Evolutionary conservation across 2,888 invertebrate species (phyloP).

Genomic region (Frankliniella fusca): DNA sequence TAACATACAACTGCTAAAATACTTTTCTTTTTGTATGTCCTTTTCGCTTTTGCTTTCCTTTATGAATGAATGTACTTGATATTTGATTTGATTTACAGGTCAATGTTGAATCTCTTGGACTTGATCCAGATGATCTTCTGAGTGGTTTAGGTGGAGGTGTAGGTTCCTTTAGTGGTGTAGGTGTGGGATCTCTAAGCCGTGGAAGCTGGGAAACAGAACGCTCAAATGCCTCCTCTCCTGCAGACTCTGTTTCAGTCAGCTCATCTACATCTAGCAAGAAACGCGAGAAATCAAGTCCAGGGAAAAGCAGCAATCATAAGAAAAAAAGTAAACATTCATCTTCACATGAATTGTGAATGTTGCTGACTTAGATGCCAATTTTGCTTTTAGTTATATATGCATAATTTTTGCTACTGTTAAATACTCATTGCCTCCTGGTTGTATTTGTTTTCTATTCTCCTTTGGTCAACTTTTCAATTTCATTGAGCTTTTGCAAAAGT

Average conservation of each 20-base stretch:
- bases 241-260: not conserved
- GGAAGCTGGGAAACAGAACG: constrained; percentile 13
- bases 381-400: not conserved
- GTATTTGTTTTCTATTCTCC: not conserved
- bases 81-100: not conserved
- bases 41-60: not conserved
- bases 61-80: not conserved
- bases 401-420: not conserved
- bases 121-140: not conserved
- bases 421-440: not conserved
- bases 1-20: not conserved
- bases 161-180: not conserved
- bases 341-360: constrained; percentile 2
- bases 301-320: not conserved
- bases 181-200: not conserved
- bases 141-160: not conserved
- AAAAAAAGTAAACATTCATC: constrained; percentile 11
- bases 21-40: not conserved
- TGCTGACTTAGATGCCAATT: not conserved
- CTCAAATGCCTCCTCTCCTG: not conserved
- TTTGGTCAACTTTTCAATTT: not conserved
- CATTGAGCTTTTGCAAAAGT: not conserved
- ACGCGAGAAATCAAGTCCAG: constrained; percentile 14
- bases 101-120: not conserved
- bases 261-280: constrained; percentile 4